Percentiles rank a stretch among this genome's conserved stretches.
Conservation (phyloP, 2,113 vertebrate species). For the Cheirogaleus medius region DNA sequence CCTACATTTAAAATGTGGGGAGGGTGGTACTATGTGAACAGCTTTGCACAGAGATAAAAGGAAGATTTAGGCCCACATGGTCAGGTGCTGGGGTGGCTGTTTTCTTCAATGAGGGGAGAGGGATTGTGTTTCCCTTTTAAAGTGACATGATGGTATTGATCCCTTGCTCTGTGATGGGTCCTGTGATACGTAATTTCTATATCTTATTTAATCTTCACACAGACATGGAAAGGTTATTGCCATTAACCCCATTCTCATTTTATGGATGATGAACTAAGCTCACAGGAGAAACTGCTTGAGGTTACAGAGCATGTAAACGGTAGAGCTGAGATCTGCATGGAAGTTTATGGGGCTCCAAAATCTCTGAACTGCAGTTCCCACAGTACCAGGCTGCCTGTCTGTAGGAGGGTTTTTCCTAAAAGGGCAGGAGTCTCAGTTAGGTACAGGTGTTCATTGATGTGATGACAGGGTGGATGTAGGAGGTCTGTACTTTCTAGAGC, state of each 20-base stretch:
- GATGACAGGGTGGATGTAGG: neutral
- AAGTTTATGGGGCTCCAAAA: neutral
- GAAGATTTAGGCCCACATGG: neutral
- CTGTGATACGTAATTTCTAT: neutral
- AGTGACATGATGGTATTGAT: neutral
- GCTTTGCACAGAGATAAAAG: slow-evolving; percentile 42
- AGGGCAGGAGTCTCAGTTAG: neutral
- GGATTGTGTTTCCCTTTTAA: slow-evolving; percentile 10
- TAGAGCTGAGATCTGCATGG: neutral
- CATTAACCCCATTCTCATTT: neutral
- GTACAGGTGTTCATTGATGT: neutral
- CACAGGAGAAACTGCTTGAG: neutral
- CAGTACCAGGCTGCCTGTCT: neutral
- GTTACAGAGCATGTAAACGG: neutral
- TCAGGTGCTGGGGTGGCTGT: neutral
- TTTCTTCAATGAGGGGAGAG: neutral
- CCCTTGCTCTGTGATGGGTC: neutral
- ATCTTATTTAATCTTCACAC: neutral
- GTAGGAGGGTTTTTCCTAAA: neutral
- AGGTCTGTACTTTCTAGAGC: neutral
- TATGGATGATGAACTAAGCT: slow-evolving; percentile 4
- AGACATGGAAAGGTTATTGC: slow-evolving; percentile 19
- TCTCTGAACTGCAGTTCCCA: neutral
- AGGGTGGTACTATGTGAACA: slow-evolving; percentile 9
- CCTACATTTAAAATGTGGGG: slow-evolving; percentile 17